Evolutionary conservation across 2,888 invertebrate genomes (phyloP).

Genomic region (Tetranychus truncatus): DNA sequence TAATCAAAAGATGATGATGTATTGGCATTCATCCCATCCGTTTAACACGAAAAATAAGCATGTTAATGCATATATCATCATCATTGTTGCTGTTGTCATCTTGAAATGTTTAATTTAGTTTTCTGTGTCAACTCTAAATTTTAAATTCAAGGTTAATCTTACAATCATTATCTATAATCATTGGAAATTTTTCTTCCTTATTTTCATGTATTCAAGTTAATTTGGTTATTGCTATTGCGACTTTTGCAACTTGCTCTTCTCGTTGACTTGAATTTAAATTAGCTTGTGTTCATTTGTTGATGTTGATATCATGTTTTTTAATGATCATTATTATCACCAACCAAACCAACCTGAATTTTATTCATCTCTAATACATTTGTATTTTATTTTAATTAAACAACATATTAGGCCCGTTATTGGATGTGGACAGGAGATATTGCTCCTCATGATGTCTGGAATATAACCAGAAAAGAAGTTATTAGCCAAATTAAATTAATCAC

Average conservation of each 20-base stretch:
- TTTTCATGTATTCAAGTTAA: too few species aligned
- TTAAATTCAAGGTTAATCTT: not conserved
- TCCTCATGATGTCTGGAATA: slow-evolving; percentile 33
- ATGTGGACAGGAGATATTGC: slow-evolving; percentile 37
- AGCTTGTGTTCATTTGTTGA: too few species aligned
- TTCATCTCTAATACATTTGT: not conserved
- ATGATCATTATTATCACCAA: not conserved
- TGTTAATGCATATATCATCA: too few species aligned
- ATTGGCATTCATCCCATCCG: too few species aligned
- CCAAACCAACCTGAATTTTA: not conserved
- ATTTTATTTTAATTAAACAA: not conserved
- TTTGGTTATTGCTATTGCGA: too few species aligned
- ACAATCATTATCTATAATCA: too few species aligned
- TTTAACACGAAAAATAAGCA: too few species aligned
- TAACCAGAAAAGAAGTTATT: slow-evolving; percentile 20
- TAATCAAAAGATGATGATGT: too few species aligned
- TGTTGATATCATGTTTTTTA: too few species aligned
- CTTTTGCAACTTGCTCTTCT: not conserved
- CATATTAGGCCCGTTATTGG: slow-evolving; percentile 32
- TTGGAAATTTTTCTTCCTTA: too few species aligned
- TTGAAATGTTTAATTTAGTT: not conserved
- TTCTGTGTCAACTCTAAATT: not conserved
- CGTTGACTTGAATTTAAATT: too few species aligned
- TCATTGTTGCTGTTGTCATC: not conserved
- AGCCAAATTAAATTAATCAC: slow-evolving; percentile 23